These are phyloP conservation scores for Myotis planiceps DNA, from an alignment of 2,797 vertebrate species.

Conservation along the genomic window DNA sequence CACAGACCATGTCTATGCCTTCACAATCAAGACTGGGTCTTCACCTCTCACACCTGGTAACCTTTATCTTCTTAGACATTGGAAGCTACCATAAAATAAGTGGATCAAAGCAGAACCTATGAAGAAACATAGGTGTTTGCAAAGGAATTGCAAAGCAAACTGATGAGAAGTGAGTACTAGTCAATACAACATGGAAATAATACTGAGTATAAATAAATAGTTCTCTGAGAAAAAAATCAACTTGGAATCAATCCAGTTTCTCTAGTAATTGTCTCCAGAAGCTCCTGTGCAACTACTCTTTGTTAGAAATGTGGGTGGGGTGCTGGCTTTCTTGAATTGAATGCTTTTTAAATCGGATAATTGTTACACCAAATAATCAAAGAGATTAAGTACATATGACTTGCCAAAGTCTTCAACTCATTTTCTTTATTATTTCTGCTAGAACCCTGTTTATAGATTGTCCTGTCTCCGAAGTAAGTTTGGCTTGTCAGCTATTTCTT, in stretches of 20 bases:
- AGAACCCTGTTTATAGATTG: neutral
- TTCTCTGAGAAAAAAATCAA: neutral
- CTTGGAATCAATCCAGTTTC: neutral
- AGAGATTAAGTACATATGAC: neutral
- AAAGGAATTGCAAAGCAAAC: neutral
- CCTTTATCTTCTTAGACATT: neutral
- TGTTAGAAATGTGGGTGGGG: neutral
- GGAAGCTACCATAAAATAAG: neutral
- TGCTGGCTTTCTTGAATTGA: neutral
- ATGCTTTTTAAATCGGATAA: neutral
- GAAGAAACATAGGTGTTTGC: neutral
- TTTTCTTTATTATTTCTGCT: constrained; percentile 29
- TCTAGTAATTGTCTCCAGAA: neutral
- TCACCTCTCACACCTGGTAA: neutral
- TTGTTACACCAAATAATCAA: neutral
- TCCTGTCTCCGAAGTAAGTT: constrained; percentile 1
- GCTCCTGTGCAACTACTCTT: neutral
- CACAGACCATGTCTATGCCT: neutral
- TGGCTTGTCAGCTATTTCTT: constrained; percentile 9
- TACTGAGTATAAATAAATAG: neutral
- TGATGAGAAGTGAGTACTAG: neutral
- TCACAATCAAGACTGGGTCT: neutral
- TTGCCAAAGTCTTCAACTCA: neutral
- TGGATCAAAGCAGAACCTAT: neutral
- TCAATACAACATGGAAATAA: neutral